Evolutionary conservation across 1,140 invertebrate genomes (phyloP), one percentile per base, ranked within the genome.

Genomic region (Sitophilus oryzae): DNA sequence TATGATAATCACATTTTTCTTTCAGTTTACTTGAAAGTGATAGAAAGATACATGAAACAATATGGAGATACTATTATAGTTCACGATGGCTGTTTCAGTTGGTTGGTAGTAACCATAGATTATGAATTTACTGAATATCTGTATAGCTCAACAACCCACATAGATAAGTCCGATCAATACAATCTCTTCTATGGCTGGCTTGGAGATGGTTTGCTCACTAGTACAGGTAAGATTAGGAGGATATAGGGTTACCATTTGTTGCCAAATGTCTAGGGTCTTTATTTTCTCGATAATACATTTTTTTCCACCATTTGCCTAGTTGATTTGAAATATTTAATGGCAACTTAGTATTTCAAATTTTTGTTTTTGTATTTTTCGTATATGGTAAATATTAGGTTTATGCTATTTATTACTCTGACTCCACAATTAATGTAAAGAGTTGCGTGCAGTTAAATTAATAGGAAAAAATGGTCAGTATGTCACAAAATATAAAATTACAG

Each of bases 81-180:
- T 53, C 41, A 53, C 25, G 51, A 53, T 46, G 43, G 51, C 1
- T n/a, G 11, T 11, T 38, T 53, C 16, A 45, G 42, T 19, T 46
- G 52, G 30, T 34, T 55, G 10, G 11, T 64, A 16, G 1, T 62
- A 14, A 41, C 45, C 4, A 30, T 42, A 11, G 63, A 69, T 55
- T 45, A 53, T 14, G 58, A 65, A 56, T 57, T 65, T 20, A 41
- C 58, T 16, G 70, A 71, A 60, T 51, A 59, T 22, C 73, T 93
- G 40, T 73, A 92, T 20, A 81, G 77, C 50, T 88, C 82, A 58
- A 78, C 76, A 22, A 83, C 81, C 65, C 80, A 86, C 60, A 79
- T 90, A 25, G 77, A 84, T 42, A 93, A 93, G 71, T 80, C 83
- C 41, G 65, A 69, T 34, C 78, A 87, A 61, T 93, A 93, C 65